Base-by-base conservation (phyloP, 2,113 vertebrate genomes). In the Gobio gobio region DNA sequence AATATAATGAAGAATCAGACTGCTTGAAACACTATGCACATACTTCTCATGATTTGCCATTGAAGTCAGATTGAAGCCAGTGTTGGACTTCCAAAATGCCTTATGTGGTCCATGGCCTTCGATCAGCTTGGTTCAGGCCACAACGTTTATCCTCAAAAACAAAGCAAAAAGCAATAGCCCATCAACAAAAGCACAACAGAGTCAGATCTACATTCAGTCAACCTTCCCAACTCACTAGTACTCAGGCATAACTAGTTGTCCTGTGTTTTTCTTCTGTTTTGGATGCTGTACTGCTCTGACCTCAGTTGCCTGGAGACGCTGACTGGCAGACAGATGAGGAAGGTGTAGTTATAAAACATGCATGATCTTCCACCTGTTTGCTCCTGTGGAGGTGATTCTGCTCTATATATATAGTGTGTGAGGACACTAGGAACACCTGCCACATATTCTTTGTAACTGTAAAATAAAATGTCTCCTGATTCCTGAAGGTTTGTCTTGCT, bases 321-420 rank as follows among this genome's bases (percentile, higher is more conserved):
- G 86, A 80, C 64, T 85, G 81, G 77, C 88, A 78, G 89, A 89
- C 87, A 91, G 89, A 76, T 78, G 75, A 68, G 45, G 24, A 88
- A 89, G 90, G 54, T 84, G 89, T 78, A 61, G 83, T 87, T 87
- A 90, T 93, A 84, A 94, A 94, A 92, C 91, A 93, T 93, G 90
- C 86, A 92, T 91, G 90, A 87, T 77, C 58, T 22, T 86, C 82
- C 58, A 86, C 72, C 73, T 13, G 49, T 86, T 85, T 81, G 13
- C 84, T 86, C 58, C 29, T 20, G 87, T 82, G 78, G 84, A 29
- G 49, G 33, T 16, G 24, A 22, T 77, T 49, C 61, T 87, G 8
- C 40, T 70, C 66, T 64, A 61, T 77, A 13, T 77, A 13, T 26
- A 77, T 24, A 24, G 36, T 26, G 68, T 88, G 36, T 10, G 14